These are phyloP conservation scores for Drosophila maculinotata DNA, from an alignment of 2,888 invertebrate genomes.

Conservation along the genomic window DNA sequence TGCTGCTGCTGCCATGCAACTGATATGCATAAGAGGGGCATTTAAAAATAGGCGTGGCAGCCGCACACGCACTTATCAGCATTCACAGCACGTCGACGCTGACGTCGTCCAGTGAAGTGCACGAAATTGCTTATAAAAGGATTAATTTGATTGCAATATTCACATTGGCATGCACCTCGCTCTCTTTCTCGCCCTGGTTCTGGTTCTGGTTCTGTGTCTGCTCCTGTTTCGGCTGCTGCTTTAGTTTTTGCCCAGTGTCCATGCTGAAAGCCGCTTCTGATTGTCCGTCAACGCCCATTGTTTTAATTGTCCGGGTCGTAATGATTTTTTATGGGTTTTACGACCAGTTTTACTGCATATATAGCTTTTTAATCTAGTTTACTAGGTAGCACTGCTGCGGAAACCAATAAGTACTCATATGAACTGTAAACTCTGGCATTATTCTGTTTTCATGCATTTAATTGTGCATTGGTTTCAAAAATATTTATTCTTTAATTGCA, in stretches of 20 bases:
- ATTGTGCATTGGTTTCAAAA: neutral
- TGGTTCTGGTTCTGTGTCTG: neutral
- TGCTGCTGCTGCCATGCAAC: conserved; percentile 25
- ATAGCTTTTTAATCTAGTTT: conserved; percentile 53
- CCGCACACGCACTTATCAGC: conserved; percentile 67
- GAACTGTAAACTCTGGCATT: neutral
- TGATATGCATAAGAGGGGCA: conserved; percentile 56
- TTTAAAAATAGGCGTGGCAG: conserved; percentile 59
- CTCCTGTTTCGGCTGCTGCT: neutral
- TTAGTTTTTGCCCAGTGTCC: conserved; percentile 17
- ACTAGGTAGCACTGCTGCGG: conserved; percentile 1
- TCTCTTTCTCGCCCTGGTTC: conserved; percentile 1
- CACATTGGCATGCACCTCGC: conserved; percentile 38
- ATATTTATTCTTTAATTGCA: neutral
- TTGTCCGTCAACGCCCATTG: conserved; percentile 59
- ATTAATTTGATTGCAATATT: conserved; percentile 80
- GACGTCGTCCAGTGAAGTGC: conserved; percentile 63
- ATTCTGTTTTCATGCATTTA: neutral
- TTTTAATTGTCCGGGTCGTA: conserved; percentile 63
- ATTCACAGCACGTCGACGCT: conserved; percentile 71
- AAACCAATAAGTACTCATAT: conserved; percentile 11
- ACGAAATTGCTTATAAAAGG: conserved; percentile 79
- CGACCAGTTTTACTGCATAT: conserved; percentile 15
- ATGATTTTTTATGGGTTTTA: conserved; percentile 56
- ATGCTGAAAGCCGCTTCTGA: conserved; percentile 18